Conservation (phyloP, 2,888 invertebrate species). For the Eupithecia pulchellata region DNA sequence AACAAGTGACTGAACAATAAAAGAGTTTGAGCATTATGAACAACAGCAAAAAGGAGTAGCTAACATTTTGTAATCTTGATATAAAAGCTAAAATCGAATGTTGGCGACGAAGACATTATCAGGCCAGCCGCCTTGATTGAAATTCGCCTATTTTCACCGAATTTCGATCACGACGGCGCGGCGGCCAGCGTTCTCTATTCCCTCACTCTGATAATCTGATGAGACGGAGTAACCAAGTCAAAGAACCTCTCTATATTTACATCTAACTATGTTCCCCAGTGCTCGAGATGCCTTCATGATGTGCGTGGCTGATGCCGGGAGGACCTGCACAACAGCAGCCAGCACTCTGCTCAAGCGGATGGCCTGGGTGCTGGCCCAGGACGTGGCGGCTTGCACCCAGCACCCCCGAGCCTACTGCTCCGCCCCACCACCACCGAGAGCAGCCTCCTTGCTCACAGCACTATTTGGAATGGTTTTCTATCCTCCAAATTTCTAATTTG, state of each 20-base stretch:
- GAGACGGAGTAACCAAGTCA: neutral
- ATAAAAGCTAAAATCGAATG: no score
- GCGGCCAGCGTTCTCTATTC: no score
- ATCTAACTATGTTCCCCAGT: conserved; percentile 49
- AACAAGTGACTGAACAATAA: neutral
- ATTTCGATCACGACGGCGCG: no score
- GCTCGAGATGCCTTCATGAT: conserved; percentile 73
- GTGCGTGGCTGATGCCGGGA: conserved; percentile 70
- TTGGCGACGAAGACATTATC: no score
- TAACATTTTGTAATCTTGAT: neutral
- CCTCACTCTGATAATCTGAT: neutral
- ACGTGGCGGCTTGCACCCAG: conserved; percentile 72
- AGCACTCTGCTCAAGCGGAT: conserved; percentile 69
- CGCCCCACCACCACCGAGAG: conserved; percentile 55
- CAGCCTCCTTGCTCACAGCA: conserved; percentile 64
- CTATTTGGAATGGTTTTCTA: conserved; percentile 66
- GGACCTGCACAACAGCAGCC: conserved; percentile 65
- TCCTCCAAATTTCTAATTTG: conserved; percentile 57
- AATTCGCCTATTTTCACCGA: no score
- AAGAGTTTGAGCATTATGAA: neutral
- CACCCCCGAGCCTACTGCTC: conserved; percentile 68
- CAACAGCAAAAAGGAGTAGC: neutral
- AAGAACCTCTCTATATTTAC: neutral
- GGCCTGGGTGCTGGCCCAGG: conserved; percentile 78
- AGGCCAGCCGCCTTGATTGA: no score